A percentile compares a stretch with the other conserved stretches of the same genome.
phyloP scores from a whole-genome alignment of 1,140 invertebrate genomes.

The Cotesia chilonis region DNA sequence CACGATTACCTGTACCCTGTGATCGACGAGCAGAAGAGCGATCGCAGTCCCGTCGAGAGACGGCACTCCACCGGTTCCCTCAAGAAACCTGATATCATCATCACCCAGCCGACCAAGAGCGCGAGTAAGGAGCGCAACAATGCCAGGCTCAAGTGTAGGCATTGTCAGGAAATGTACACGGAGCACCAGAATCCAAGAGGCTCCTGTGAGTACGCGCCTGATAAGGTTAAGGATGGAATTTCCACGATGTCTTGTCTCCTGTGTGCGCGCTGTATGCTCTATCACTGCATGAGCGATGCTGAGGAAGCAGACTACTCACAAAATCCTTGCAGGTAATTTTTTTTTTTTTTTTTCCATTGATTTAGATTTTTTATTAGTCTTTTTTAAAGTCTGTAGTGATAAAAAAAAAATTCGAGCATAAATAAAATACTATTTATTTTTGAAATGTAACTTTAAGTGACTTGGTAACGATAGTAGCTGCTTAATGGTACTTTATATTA shows the following conservation, averaged over 20 bases:
- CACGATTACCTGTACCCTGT: conserved; percentile 87
- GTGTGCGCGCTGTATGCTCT: conserved; percentile 87
- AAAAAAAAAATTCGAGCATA: no score
- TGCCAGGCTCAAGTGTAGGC: conserved; percentile 64
- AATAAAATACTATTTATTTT: no score
- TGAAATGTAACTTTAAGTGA: no score
- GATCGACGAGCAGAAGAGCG: conserved; percentile 71
- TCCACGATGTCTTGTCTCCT: conserved; percentile 85
- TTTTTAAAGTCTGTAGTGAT: not conserved
- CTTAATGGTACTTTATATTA: no score
- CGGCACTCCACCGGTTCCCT: conserved; percentile 69
- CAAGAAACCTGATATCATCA: conserved; percentile 70
- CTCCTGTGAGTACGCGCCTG: conserved; percentile 88
- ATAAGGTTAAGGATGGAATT: conserved; percentile 81
- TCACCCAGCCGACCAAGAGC: conserved; percentile 59
- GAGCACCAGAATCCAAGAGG: conserved; percentile 84
- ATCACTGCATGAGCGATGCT: conserved; percentile 90
- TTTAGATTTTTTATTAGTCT: conserved; percentile 27
- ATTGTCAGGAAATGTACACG: conserved; percentile 78
- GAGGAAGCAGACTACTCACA: conserved; percentile 78
- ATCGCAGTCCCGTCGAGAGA: conserved; percentile 53
- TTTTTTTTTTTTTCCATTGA: conserved; percentile 12
- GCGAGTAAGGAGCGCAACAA: conserved; percentile 51
- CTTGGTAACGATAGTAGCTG: no score
- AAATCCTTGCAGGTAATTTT: conserved; percentile 76